Evolutionary conservation across 2,113 vertebrate species (phyloP), one percentile per base, ranked within the genome.

Genomic region (Platichthys flesus): DNA sequence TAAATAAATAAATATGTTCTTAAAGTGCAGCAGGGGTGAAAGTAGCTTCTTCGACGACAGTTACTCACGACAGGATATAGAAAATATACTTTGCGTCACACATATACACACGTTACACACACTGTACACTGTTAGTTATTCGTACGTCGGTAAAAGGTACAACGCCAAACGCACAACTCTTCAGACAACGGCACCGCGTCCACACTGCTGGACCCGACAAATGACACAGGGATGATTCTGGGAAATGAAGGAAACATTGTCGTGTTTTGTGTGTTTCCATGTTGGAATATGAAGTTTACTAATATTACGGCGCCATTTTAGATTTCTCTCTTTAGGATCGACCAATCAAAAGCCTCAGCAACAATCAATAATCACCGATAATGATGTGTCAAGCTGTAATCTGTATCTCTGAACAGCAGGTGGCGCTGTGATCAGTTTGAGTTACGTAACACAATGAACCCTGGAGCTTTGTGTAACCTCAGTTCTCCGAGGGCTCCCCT

Each of bases 41-140:
- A 56, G 72, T 14, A 23, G 13, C 24, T 35, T 51, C 49, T 72
- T 60, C 14, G 57, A 74, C 56, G 5, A 74, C 59, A 81, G 37
- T 28, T 80, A 37, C 58, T 37, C 21, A 80, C n/a, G 7, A 67
- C 55, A 60, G 26, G 58, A 67, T 73, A 74, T 67, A 74, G n/a
- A 81, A 87, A 87, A 86, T 85, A 85, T 62, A 78, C 47, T 74
- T 79, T 80, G 69, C 54, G 78, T 81, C 35, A n/a, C 51, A 54
- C 20, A n/a, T n/a, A n/a, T 15, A 54, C 51, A 54, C 51, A 49
- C 45, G 40, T 13, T 42, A 49, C 51, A 64, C 68, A 67, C 28
- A 52, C 31, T 31, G 31, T 26, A 82, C 69, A 26, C 8, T 49
- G 20, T 55, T 37, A 40, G 23, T 4, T 68, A 57, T 49, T 67